Base-by-base conservation (phyloP, 2,113 vertebrate species). In the Herpetotheres cachinnans region DNA sequence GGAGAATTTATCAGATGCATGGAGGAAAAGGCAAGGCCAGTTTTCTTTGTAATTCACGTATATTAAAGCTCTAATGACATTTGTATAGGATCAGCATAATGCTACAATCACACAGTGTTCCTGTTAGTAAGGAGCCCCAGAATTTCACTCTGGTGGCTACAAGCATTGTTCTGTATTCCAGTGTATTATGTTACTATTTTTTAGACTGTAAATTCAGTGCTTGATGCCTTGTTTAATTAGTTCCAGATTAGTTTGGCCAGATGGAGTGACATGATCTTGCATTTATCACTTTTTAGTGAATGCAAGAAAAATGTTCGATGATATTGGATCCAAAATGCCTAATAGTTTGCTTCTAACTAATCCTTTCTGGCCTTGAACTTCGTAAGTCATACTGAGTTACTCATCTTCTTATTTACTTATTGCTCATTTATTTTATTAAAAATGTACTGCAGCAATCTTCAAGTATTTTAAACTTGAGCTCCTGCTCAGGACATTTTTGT, bases 1-100 rank as follows among this genome's bases (percentile, higher is more conserved):
- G 98, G 98, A 2, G 99, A 99, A 44, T 99, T 99, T 76, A 80
- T 99, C 90, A 95, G 63, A 82, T 81, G 97, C 50, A 96, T 99
- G 98, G 99, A 99, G 86, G 94, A 99, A 91, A 98, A 99, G 98
- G 98, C 97, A 98, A 98, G 97, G 34, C 54, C 1, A 13, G 2
- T 77, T 67, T 91, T 89, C 38, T 66, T 40, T 79, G 18, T 59
- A 40, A 46, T 83, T 92, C 7, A 13, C 2, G 0, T 34, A 3
- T 30, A 14, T 12, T 73, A 76, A 78, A 66, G 17, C 18, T 82
- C 2, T 44, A 42, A 59, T 25, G 18, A 42, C 25, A 30, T 24
- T 42, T 81, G 4, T 12, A 2, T 69, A 32, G 14, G 27, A 30
- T 77, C 30, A 40, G 15, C 17, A 1, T 74, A 61, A 38, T 44